Conservation (phyloP, 1,140 invertebrate species). For the Sarcophaga bullata region DNA sequence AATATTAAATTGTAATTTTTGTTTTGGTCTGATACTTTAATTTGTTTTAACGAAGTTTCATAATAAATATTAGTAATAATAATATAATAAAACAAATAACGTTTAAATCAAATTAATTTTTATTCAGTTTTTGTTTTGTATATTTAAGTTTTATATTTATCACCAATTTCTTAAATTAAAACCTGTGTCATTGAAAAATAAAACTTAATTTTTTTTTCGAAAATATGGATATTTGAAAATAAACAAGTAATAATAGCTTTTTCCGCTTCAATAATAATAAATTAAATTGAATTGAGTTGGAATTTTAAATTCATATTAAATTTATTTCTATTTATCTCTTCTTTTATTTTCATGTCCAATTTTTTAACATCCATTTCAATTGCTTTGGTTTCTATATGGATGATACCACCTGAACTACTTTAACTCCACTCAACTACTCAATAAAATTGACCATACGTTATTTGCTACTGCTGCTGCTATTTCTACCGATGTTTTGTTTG, state of each 20-base stretch:
- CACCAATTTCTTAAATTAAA: too few species aligned
- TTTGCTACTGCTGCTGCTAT: not conserved
- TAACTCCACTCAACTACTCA: not conserved
- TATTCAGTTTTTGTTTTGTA: too few species aligned
- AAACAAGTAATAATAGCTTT: not conserved
- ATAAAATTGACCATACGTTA: slow-evolving; percentile 8
- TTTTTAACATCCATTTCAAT: not conserved
- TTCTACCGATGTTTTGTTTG: not conserved
- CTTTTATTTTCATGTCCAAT: not conserved
- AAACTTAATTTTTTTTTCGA: too few species aligned
- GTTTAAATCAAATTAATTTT: too few species aligned
- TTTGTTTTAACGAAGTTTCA: too few species aligned
- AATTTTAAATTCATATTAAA: not conserved
- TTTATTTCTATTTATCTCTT: not conserved
- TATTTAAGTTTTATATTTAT: too few species aligned
- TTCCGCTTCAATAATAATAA: not conserved
- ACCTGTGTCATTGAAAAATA: not conserved
- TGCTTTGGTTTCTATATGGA: slow-evolving; percentile 19
- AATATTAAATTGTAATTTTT: too few species aligned
- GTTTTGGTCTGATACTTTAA: too few species aligned
- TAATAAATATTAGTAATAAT: too few species aligned
- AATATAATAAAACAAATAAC: too few species aligned
- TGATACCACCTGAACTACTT: slow-evolving; percentile 13
- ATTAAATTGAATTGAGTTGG: not conserved
- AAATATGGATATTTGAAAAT: not conserved